Percentiles rank a stretch among this genome's conserved stretches.
Conservation (phyloP, 2,113 vertebrate species). For the Upupa epops region DNA sequence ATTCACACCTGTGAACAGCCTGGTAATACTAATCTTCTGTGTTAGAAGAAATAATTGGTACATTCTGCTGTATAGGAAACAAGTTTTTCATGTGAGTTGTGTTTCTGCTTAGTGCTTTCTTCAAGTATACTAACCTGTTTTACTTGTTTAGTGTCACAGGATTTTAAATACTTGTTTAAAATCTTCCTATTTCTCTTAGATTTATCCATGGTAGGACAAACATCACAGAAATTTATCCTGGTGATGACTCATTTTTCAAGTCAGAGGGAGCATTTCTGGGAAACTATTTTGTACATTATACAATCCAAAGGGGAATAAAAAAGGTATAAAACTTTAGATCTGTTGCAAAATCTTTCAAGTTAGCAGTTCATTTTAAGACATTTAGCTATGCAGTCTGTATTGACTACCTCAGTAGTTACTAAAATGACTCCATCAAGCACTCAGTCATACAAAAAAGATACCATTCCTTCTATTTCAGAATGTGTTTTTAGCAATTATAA, state of each 20-base stretch:
- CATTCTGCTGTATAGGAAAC: background rate
- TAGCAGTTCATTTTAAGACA: background rate
- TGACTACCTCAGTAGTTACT: background rate
- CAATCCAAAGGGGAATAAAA: conserved; percentile 56
- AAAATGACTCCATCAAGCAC: background rate
- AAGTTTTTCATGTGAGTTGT: background rate
- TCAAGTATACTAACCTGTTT: background rate
- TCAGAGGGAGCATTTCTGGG: conserved; percentile 80
- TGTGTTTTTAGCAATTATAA: background rate
- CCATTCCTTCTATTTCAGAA: background rate
- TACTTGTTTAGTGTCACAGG: background rate
- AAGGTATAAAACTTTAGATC: conserved; percentile 58
- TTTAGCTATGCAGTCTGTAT: background rate
- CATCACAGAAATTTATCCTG: conserved; percentile 84
- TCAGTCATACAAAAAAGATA: background rate
- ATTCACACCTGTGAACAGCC: background rate
- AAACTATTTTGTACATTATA: conserved; percentile 82
- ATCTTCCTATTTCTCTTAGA: conserved; percentile 40
- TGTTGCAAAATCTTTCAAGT: background rate
- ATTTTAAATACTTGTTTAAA: background rate
- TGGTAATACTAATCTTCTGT: background rate
- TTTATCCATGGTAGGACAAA: conserved; percentile 73
- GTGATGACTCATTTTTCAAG: conserved; percentile 87
- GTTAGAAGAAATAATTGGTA: background rate
- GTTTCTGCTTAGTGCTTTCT: background rate